Conservation (phyloP, 2,797 vertebrate species). For the Myotis planiceps region DNA sequence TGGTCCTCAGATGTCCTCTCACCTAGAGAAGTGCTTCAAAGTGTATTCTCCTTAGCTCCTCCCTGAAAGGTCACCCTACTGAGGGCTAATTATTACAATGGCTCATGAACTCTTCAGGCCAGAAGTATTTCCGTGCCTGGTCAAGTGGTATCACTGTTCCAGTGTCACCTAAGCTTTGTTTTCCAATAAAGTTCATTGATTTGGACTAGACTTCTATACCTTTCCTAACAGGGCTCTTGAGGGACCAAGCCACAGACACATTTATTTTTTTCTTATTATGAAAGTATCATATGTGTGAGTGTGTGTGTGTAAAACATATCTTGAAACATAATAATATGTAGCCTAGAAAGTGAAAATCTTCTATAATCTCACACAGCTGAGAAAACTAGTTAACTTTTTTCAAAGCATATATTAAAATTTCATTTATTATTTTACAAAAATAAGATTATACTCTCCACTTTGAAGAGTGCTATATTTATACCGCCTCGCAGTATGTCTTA, state of each 20-base stretch:
- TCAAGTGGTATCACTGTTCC: background rate
- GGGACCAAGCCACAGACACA: background rate
- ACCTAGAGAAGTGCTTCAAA: background rate
- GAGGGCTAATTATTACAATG: background rate
- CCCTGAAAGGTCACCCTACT: background rate
- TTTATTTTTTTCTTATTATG: conserved; percentile 24
- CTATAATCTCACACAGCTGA: conserved; percentile 25
- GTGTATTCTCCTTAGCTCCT: background rate
- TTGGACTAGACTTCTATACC: background rate
- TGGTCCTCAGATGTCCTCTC: background rate
- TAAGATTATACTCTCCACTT: conserved; percentile 8
- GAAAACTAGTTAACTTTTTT: conserved; percentile 54
- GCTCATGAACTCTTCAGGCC: background rate
- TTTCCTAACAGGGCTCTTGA: background rate
- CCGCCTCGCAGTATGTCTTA: background rate
- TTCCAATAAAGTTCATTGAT: conserved; percentile 25
- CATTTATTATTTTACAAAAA: conserved; percentile 58
- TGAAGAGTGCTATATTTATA: background rate
- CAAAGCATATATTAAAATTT: conserved; percentile 34
- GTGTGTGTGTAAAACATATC: background rate
- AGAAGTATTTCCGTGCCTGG: background rate
- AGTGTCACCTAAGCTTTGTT: background rate
- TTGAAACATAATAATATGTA: conserved; percentile 25
- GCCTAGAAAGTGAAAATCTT: conserved; percentile 46
- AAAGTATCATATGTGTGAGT: background rate